Base-by-base conservation (phyloP, 2,113 vertebrate species). In the Hippotragus niger region DNA sequence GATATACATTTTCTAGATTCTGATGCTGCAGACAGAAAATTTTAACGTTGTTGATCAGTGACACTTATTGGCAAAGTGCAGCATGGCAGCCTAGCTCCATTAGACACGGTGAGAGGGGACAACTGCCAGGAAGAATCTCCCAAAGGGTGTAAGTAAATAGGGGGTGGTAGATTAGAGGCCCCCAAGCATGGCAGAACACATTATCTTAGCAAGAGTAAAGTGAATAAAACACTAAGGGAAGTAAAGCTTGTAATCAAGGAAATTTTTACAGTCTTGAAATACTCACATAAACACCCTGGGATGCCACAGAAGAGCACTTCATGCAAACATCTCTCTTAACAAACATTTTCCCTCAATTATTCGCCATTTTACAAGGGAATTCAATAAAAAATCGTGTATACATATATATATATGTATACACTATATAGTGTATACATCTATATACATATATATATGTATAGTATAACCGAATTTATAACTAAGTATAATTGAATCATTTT, bases 31-130 rank as follows among this genome's bases (percentile, higher is more conserved):
- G 74, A 52, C 52, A 84, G 27, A 88, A n/a, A 64, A 71, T 16
- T 83, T 94, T 52, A 21, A 90, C 9, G 6, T 47, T 92, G 36
- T 31, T 95, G 23, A 71, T 88, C 57, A 96, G 33, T 43, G 64
- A 64, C 53, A 29, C 47, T 53, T 85, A 33, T n/a, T 83, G 43
- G 84, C 89, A 80, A 50, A 27, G 3, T 27, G 17, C 16, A 23
- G 82, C 50, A 84, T 45, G n/a, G n/a, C 57, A 95, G 15, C 74
- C 89, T 55, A 95, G 55, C 31, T 96, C 92, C 95, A 71, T 31
- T 29, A 90, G 84, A 90, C 85, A 83, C 16, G 31, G 25, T 21
- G 76, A 81, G 47, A 90, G 27, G 21, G 19, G 10, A 74, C 7
- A 7, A n/a, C 15, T 71, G 10, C 12, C 36, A 84, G n/a, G 45